phyloP scores from a whole-genome alignment of 1,140 invertebrate genomes.

The Dendroctonus valens region DNA sequence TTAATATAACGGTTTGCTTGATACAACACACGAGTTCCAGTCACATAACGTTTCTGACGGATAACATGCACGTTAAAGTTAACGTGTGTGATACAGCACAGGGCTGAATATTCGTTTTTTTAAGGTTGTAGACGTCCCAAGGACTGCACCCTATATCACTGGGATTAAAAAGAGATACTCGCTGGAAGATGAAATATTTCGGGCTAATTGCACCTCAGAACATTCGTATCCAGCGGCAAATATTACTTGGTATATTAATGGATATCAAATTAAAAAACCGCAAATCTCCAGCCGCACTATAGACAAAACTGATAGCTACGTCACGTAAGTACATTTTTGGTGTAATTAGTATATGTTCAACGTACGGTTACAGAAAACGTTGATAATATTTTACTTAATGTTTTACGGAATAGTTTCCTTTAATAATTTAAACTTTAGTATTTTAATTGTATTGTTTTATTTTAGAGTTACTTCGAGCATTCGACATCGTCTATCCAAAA shows the following conservation, averaged over 20 bases:
- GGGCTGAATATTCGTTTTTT: constrained; percentile 3
- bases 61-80: too few species aligned
- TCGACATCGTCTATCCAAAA: constrained; percentile 14
- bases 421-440: too few species aligned
- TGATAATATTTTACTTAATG: not conserved
- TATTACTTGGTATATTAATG: constrained; percentile 31
- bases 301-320: not conserved
- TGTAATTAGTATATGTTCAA: not conserved
- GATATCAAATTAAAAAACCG: constrained; percentile 9
- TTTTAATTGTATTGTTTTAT: too few species aligned
- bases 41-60: too few species aligned
- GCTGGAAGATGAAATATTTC: constrained; percentile 5
- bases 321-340: not conserved
- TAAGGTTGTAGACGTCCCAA: constrained; percentile 26
- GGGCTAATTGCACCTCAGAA: constrained; percentile 21
- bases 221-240: constrained; percentile 25
- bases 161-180: constrained; percentile 15
- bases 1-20: too few species aligned
- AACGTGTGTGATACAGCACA: too few species aligned
- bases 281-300: constrained; percentile 5
- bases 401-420: too few species aligned
- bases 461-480: constrained; percentile 20
- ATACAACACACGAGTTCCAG: too few species aligned
- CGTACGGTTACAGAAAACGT: not conserved
- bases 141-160: constrained; percentile 15